phyloP scores from a whole-genome alignment of 1,140 invertebrate genomes.

The Drosophila elegans region DNA sequence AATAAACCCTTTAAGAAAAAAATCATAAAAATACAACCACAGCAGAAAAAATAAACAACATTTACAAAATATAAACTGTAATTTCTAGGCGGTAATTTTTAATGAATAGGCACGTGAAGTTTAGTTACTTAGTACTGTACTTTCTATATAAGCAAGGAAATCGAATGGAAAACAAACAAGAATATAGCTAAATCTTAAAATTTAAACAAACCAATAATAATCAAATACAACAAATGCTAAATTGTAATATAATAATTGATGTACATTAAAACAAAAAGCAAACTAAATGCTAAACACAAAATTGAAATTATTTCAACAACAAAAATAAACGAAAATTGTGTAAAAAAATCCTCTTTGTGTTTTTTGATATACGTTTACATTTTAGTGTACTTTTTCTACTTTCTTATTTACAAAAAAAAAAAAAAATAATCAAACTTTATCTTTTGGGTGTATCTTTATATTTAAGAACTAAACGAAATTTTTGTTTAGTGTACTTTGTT shows the following conservation, averaged over 20 bases:
- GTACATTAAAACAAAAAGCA: constrained; percentile 54
- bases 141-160: constrained; percentile 57
- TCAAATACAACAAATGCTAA: constrained; percentile 68
- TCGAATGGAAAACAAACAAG: constrained; percentile 50
- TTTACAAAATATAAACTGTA: constrained; percentile 72
- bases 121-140: constrained; percentile 81
- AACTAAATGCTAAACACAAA: constrained; percentile 42
- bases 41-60: constrained; percentile 47
- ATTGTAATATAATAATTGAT: constrained; percentile 77
- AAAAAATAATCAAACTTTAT: constrained; percentile 6
- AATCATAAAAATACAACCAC: constrained; percentile 43
- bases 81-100: constrained; percentile 73
- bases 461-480: constrained; percentile 37
- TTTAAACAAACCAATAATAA: constrained; percentile 62
- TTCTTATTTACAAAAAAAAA: constrained; percentile 1
- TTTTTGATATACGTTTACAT: constrained; percentile 56
- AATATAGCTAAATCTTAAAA: constrained; percentile 80
- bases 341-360: constrained; percentile 65
- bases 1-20: constrained; percentile 56
- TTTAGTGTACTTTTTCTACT: constrained; percentile 35
- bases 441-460: constrained; percentile 46
- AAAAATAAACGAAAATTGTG: constrained; percentile 67
- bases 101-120: constrained; percentile 69
- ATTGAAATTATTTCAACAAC: constrained; percentile 67
- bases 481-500: constrained; percentile 66